Base-by-base conservation (phyloP, 2,888 invertebrate species). In the Nomada lathburiana region DNA sequence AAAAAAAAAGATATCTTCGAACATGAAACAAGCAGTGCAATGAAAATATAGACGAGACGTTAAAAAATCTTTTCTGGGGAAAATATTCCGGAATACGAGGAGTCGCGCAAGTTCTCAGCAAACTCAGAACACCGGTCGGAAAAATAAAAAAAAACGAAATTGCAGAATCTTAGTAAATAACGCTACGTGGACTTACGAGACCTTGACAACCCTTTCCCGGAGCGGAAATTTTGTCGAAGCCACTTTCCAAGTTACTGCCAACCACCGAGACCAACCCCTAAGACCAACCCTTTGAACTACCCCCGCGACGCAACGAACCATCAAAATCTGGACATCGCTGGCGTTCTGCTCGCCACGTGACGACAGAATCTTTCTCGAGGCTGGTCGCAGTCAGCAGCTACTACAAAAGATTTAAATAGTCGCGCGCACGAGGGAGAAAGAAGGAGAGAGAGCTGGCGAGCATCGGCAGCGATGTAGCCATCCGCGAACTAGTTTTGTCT, bases 391-490 rank as follows among this genome's bases (percentile, higher is more conserved):
- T 59, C 63, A 63, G 65, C 73, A 79, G 83, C 77, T 80, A 90
- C 76, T 84, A 88, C 89, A 90, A 90, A 90, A 90, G 91, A 92
- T 91, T 90, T 88, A 92, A 92, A 92, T 92, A 92, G 90, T 91
- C 87, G 84, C 80, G 80, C 83, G 81, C 62, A 79, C 57, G 73
- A 67, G 62, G 57, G 82, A 82, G 77, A 82, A 84, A 80, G 78
- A 82, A 71, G 82, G 82, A 87, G 86, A 87, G 86, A 77, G 79
- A 71, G 87, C 72, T 64, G 67, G 67, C 72, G 86, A 86, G 87
- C 86, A 86, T 87, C 86, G 86, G 78, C 89, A 87, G 87, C 86
- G 87, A 82, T 88, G 88, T 84, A 86, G 82, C 79, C 86, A 87
- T 80, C 82, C 78, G 78, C 63, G 73, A 65, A 81, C 88, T 88